Percentiles rank a stretch among this genome's conserved stretches.
phyloP scores from a whole-genome alignment of 2,797 vertebrate species.

The Rhincodon typus region DNA sequence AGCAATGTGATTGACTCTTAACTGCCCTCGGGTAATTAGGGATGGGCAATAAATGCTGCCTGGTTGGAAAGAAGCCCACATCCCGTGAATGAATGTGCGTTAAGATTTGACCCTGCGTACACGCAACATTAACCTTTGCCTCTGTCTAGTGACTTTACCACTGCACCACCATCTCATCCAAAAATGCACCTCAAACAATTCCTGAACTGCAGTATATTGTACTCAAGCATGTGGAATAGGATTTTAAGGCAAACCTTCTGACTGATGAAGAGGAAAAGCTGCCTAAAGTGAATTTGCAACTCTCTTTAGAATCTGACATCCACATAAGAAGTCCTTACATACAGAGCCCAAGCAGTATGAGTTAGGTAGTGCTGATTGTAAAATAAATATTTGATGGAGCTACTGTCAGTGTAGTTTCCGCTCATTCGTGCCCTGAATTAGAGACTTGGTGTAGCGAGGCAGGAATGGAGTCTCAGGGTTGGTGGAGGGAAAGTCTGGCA shows the following conservation, averaged over 20 bases:
- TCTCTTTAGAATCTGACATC: slow-evolving; percentile 10
- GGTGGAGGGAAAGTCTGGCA: background rate
- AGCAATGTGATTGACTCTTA: no score
- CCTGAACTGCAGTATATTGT: background rate
- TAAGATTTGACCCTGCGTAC: no score
- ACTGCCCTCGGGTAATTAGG: no score
- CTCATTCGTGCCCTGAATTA: background rate
- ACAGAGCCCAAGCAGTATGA: background rate
- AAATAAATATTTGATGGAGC: slow-evolving; percentile 34
- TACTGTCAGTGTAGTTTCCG: slow-evolving; percentile 18
- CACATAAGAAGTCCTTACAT: slow-evolving; percentile 27
- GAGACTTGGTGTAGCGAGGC: background rate
- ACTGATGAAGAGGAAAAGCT: background rate
- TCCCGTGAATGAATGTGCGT: no score
- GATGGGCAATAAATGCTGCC: no score
- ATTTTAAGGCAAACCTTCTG: background rate
- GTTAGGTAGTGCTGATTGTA: background rate
- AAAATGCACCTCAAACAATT: background rate
- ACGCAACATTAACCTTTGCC: no score
- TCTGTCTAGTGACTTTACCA: no score
- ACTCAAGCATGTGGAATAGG: background rate
- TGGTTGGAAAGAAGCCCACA: no score
- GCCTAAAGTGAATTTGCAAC: slow-evolving; percentile 14
- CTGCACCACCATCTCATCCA: no score
- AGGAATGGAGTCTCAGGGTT: slow-evolving; percentile 2